A percentile compares a stretch with the other conserved stretches of the same genome.
phyloP scores from a whole-genome alignment of 2,888 invertebrate species.

The Pandemis corylana region DNA sequence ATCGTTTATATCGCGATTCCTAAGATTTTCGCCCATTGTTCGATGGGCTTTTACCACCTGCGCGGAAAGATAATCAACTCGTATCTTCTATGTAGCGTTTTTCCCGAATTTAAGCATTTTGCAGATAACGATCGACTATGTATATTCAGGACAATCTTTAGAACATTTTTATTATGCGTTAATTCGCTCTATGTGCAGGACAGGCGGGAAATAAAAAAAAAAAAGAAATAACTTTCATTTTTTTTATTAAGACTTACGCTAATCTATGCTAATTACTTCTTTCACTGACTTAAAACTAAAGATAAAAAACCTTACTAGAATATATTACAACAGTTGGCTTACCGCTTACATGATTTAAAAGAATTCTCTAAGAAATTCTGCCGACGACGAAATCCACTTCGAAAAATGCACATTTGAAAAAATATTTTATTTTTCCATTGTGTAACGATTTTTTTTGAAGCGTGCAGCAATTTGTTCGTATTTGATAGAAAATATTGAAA shows the following conservation, averaged over 20 bases:
- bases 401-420: neutral
- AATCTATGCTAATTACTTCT: slow-evolving; percentile 44
- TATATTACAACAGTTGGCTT: slow-evolving; percentile 49
- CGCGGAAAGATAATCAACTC: too few species aligned
- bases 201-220: slow-evolving; percentile 36
- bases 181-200: neutral
- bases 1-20: too few species aligned
- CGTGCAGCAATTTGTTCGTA: neutral
- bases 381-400: slow-evolving; percentile 13
- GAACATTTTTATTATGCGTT: neutral
- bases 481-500: neutral
- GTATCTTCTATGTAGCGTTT: too few species aligned
- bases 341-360: slow-evolving; percentile 46
- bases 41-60: too few species aligned
- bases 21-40: too few species aligned
- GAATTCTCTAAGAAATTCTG: slow-evolving; percentile 23
- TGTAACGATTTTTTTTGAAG: neutral
- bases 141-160: neutral
- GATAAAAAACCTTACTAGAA: slow-evolving; percentile 45
- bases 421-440: neutral
- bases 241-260: slow-evolving; percentile 52
- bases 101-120: too few species aligned
- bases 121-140: too few species aligned
- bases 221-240: slow-evolving; percentile 45
- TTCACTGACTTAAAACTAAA: slow-evolving; percentile 43